Evolutionary conservation across 2,113 vertebrate species (phyloP).

Genomic region (Castor canadensis): DNA sequence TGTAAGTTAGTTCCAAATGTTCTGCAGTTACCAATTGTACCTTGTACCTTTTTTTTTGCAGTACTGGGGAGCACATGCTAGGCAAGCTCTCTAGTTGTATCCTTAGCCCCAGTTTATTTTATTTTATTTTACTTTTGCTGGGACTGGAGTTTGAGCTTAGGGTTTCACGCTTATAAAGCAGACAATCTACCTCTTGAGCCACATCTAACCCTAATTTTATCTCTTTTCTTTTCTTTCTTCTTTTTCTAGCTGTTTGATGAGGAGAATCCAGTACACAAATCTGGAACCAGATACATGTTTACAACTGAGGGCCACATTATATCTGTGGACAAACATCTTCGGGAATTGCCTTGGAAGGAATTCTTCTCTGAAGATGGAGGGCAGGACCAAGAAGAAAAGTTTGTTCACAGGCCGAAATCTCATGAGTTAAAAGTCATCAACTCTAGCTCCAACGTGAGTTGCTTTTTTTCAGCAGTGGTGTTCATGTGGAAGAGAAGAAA

Average conservation of each 20-base stretch:
- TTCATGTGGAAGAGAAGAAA: background rate
- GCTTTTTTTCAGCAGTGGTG: background rate
- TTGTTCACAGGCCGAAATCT: slow-evolving; percentile 44
- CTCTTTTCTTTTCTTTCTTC: background rate
- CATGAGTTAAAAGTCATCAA: slow-evolving; percentile 83
- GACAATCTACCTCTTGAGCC: background rate
- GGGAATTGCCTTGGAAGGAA: slow-evolving; percentile 91
- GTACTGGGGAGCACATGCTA: background rate
- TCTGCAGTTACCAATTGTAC: background rate
- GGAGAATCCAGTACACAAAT: slow-evolving; percentile 95
- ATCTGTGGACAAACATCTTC: slow-evolving; percentile 92
- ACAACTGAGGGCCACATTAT: slow-evolving; percentile 98
- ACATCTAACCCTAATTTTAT: background rate
- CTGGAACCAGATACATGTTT: slow-evolving; percentile 95
- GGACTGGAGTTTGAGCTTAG: too few relatives aligned
- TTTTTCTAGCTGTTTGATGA: slow-evolving; percentile 93
- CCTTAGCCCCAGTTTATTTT: too few relatives aligned
- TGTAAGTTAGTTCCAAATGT: background rate
- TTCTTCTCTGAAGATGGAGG: slow-evolving; percentile 83
- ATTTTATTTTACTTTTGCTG: too few relatives aligned
- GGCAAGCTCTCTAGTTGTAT: background rate
- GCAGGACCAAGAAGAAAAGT: slow-evolving; percentile 57
- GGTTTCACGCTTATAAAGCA: background rate
- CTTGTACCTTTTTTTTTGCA: background rate
- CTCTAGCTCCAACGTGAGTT: slow-evolving; percentile 92